A percentile compares a stretch with the other conserved stretches of the same genome.
Evolutionary conservation across 2,888 invertebrate genomes (phyloP).

Genomic region (Nomada fucata): DNA sequence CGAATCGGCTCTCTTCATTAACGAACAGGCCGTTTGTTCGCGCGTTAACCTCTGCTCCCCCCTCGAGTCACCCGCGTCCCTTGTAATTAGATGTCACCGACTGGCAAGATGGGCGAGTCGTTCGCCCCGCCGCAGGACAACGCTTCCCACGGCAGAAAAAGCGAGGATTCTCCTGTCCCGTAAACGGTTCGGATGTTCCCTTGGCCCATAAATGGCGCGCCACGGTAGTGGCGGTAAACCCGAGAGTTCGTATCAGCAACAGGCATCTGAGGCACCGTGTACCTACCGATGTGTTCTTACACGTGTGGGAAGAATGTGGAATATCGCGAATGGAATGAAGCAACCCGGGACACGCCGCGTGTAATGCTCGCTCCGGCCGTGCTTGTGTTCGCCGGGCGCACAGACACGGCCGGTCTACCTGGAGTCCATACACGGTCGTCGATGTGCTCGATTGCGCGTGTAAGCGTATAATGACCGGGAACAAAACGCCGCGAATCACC

Average conservation of each 20-base stretch:
- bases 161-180: conserved; percentile 63
- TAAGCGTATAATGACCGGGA: conserved; percentile 67
- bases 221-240: conserved; percentile 68
- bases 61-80: too few species aligned
- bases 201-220: conserved; percentile 79
- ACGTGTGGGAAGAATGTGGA: conserved; percentile 83
- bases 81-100: conserved; percentile 13
- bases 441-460: conserved; percentile 66
- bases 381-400: conserved; percentile 27
- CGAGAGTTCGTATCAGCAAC: conserved; percentile 76
- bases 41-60: conserved; percentile 11
- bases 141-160: conserved; percentile 64
- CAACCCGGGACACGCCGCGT: conserved; percentile 75
- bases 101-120: conserved; percentile 2
- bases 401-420: neutral
- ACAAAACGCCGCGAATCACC: conserved; percentile 72
- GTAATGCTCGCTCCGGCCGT: conserved; percentile 55
- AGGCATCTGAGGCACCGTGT: conserved; percentile 78
- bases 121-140: neutral
- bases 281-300: conserved; percentile 78
- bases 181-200: conserved; percentile 80
- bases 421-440: conserved; percentile 47
- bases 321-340: conserved; percentile 82
- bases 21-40: neutral
- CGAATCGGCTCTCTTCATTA: conserved; percentile 17